Base-by-base conservation (phyloP, 2,797 vertebrate species). In the Karalla daura region DNA sequence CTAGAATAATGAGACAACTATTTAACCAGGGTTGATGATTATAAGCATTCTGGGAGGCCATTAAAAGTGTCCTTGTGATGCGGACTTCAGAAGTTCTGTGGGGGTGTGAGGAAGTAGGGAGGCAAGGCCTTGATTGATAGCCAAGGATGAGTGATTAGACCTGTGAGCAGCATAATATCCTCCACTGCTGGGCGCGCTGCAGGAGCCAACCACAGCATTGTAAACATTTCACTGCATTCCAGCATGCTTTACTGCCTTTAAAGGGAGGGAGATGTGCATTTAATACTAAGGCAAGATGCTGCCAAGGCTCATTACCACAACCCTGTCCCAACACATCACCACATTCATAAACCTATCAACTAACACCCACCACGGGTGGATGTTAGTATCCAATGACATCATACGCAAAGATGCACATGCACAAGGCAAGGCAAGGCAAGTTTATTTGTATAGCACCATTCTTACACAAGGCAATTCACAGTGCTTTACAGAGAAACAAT, bases 221-320 rank as follows among this genome's bases (percentile, higher is more conserved):
- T 90, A 91, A 92, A 91, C 78, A 89, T 88, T 86, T 90, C 80
- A 87, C 85, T 74, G 74, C 71, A 85, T 72, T 56, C 70, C 64
- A 74, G 56, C 71, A 86, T 87, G 82, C 72, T 89, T 89, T 88
- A 89, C 66, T 81, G 72, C 80, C 78, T 84, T 71, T 83, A 80
- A 84, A 79, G 77, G 46, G 55, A 72, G 44, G 52, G 74, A 67
- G 66, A 78, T 83, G 61, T 71, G 62, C 79, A 75, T 89, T 89
- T 89, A 90, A 91, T 89, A 85, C 70, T 63, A 76, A 80, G 81
- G 75, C 62, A 74, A 67, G 76, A 70, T 70, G 67, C 74, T 78
- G 75, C 84, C 44, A 63, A 80, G 67, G 43, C 74, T 89, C 78
- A 90, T 90, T 89, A 90, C 66, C 58, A 79, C 66, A 74, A 54